Conservation (phyloP, 2,113 vertebrate species). For the Leptosomus discolor region DNA sequence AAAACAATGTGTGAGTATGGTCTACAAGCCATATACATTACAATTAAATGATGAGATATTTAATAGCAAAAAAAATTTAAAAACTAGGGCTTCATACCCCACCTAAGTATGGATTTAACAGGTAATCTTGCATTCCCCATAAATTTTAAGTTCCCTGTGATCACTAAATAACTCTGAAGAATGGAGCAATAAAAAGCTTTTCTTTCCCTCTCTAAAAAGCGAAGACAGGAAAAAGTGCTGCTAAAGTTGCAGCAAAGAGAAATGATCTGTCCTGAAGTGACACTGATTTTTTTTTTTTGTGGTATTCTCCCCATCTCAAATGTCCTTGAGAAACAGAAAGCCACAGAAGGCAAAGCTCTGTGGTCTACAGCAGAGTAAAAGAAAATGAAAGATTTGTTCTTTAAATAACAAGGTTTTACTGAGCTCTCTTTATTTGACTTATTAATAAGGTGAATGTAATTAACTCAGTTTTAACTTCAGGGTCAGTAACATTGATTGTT, state of each 20-base stretch:
- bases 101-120: background rate
- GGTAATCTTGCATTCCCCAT: background rate
- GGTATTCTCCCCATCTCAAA: background rate
- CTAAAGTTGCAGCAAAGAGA: background rate
- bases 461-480: background rate
- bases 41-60: slow-evolving; percentile 33
- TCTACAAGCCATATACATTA: slow-evolving; percentile 43
- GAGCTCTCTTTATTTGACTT: background rate
- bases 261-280: background rate
- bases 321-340: background rate
- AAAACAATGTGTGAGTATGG: slow-evolving; percentile 26
- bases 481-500: background rate
- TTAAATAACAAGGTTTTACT: background rate
- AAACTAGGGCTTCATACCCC: background rate
- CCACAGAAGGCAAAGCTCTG: background rate
- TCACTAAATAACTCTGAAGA: background rate
- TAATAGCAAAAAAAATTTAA: background rate
- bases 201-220: background rate
- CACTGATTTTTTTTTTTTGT: background rate
- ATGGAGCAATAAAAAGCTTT: background rate
- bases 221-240: background rate
- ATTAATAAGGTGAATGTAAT: background rate
- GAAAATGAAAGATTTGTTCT: background rate
- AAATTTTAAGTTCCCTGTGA: background rate
- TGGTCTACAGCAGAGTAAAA: background rate